Percentiles rank a stretch among this genome's conserved stretches.
phyloP scores from a whole-genome alignment of 2,113 vertebrate genomes.

The Tyrannus savana region DNA sequence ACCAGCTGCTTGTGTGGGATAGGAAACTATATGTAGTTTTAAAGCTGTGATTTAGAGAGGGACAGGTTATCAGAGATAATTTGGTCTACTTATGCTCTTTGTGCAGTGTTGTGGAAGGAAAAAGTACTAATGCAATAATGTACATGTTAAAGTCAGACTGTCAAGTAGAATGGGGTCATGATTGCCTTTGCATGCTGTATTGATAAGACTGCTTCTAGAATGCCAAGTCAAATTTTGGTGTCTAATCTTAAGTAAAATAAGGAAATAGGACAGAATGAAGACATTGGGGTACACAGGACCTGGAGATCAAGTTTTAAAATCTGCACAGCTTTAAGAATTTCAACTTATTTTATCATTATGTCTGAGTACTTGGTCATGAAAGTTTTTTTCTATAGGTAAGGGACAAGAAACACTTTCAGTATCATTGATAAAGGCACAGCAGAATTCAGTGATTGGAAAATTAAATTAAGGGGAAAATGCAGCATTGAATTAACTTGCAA shows the following conservation, averaged over 20 bases:
- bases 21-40: not conserved
- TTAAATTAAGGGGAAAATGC: not conserved
- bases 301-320: not conserved
- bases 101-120: not conserved
- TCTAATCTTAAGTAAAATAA: not conserved
- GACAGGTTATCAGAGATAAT: not conserved
- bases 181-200: not conserved
- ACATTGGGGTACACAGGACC: not conserved
- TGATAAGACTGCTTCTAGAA: not conserved
- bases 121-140: not conserved
- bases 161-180: not conserved
- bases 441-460: constrained; percentile 19
- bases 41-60: not conserved
- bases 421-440: not conserved
- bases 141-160: not conserved
- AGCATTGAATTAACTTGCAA: not conserved
- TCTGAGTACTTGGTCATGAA: not conserved
- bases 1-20: not conserved
- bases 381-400: not conserved
- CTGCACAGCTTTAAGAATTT: not conserved
- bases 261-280: not conserved
- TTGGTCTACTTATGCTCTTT: not conserved
- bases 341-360: not conserved
- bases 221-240: not conserved
- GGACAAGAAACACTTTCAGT: not conserved